A percentile compares a stretch with the other conserved stretches of the same genome.
Conservation (phyloP, 2,888 invertebrate species). For the Tetragonula carbonaria region DNA sequence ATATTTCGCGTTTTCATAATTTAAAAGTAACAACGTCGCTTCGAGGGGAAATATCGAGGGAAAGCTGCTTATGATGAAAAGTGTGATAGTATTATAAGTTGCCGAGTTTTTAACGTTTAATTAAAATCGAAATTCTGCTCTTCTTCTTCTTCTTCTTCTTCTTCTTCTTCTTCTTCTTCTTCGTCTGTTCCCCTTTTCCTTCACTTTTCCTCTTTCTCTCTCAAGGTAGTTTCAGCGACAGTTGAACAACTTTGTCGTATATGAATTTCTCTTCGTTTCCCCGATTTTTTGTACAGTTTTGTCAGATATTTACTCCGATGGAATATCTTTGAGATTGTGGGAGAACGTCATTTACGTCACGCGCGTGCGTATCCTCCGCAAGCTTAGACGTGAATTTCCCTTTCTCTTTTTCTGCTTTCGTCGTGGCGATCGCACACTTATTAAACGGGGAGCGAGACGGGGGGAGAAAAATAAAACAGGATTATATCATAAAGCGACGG, state of each 20-base stretch:
- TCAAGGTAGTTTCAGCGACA: not conserved
- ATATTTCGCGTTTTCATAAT: conserved; percentile 17
- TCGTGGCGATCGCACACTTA: not conserved
- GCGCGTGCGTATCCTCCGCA: no score
- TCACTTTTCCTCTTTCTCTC: not conserved
- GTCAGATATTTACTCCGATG: no score
- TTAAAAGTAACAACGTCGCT: conserved; percentile 24
- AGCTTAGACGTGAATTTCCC: not conserved
- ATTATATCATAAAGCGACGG: not conserved
- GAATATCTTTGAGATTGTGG: no score
- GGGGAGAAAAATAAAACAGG: not conserved
- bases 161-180: not conserved
- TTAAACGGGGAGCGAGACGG: not conserved
- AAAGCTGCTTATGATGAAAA: conserved; percentile 21
- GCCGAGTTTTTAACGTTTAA: conserved; percentile 20
- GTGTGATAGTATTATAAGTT: not conserved
- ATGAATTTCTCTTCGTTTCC: not conserved
- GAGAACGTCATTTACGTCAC: no score
- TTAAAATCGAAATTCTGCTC: conserved; percentile 11
- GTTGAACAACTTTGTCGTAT: not conserved
- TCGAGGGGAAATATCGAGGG: conserved; percentile 32
- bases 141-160: no score
- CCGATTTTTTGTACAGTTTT: no score
- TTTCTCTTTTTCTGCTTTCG: not conserved
- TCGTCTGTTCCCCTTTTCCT: not conserved